Evolutionary conservation across 2,113 vertebrate genomes (phyloP).

Genomic region (Tichodroma muraria): DNA sequence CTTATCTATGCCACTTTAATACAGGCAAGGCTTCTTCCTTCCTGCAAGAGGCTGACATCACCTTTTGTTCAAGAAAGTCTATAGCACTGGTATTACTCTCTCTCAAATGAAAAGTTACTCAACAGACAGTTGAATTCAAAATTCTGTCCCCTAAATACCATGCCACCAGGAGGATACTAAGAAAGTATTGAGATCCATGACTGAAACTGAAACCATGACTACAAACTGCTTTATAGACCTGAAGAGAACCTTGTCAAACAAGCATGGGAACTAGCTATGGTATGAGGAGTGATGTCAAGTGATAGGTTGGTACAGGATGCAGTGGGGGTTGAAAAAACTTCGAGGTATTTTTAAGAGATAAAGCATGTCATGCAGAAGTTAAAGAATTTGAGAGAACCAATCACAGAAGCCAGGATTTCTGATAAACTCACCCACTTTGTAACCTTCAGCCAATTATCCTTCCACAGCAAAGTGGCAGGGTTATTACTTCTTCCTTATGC

Average conservation of each 20-base stretch:
- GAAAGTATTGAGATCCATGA: neutral
- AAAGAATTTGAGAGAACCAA: neutral
- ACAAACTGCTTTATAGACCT: neutral
- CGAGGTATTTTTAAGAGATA: neutral
- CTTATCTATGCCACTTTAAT: constrained; percentile 9
- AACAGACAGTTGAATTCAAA: neutral
- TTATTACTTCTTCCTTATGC: neutral
- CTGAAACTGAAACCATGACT: neutral
- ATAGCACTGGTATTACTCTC: neutral
- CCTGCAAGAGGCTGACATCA: neutral
- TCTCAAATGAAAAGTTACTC: neutral
- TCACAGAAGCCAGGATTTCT: neutral
- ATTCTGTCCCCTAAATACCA: neutral
- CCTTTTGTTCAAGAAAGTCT: neutral
- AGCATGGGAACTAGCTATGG: neutral
- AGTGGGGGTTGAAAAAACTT: neutral
- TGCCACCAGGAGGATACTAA: neutral
- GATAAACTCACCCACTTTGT: neutral
- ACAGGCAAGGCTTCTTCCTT: constrained; percentile 20
- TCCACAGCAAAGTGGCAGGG: neutral
- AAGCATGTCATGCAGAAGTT: neutral
- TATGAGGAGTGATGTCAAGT: neutral
- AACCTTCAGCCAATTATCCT: neutral
- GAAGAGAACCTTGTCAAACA: neutral
- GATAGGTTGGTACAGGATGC: neutral